phyloP scores from a whole-genome alignment of 1,140 invertebrate genomes.

The Centruroides sculpturatus region DNA sequence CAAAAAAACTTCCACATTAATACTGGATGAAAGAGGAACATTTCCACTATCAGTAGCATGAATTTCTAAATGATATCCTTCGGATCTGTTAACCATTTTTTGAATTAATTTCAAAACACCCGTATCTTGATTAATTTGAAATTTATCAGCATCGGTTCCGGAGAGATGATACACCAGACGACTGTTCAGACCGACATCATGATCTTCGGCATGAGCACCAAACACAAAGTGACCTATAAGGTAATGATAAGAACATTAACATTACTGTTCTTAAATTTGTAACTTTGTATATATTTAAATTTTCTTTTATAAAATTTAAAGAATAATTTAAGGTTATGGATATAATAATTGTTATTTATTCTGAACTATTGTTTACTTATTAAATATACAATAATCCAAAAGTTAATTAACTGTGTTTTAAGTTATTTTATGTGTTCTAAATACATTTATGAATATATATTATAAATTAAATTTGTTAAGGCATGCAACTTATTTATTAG shows the following conservation, averaged over 20 bases:
- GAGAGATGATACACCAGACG: constrained; percentile 58
- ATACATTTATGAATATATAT: too few species aligned
- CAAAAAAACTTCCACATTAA: constrained; percentile 45
- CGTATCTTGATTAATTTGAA: constrained; percentile 55
- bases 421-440: too few species aligned
- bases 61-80: constrained; percentile 51
- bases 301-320: too few species aligned
- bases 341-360: too few species aligned
- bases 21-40: constrained; percentile 31
- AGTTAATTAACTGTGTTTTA: too few species aligned
- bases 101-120: constrained; percentile 54
- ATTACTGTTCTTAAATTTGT: too few species aligned
- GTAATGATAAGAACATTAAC: not conserved
- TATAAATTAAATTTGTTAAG: too few species aligned
- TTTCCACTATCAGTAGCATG: constrained; percentile 33
- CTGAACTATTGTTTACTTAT: too few species aligned
- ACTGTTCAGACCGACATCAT: constrained; percentile 62
- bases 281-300: too few species aligned
- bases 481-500: too few species aligned
- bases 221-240: constrained; percentile 58
- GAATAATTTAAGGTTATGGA: too few species aligned
- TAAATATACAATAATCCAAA: too few species aligned
- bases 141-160: constrained; percentile 58
- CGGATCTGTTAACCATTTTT: constrained; percentile 31
- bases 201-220: constrained; percentile 64